Base-by-base conservation (phyloP, 2,888 invertebrate genomes). In the Idaea dimidiata region DNA sequence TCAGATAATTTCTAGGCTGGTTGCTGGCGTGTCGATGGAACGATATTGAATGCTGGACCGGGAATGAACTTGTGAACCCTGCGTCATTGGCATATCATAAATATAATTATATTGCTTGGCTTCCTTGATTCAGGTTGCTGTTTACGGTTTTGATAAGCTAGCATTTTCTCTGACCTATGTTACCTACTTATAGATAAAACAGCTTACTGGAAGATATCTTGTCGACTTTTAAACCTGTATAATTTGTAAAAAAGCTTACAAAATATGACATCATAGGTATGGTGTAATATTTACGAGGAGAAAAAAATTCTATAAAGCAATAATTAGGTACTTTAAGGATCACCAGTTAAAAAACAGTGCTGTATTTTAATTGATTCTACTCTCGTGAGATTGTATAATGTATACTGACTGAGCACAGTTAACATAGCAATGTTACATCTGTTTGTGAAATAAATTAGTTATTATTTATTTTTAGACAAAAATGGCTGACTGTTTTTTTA, bases 1-100 rank as follows among this genome's bases (percentile, higher is more conserved):
- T 91, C 91, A 82, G 91, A 92, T 92, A 90, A 86, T 84, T 82
- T 80, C 83, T 77, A 73, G 79, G 82, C 86, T 83, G 82, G 86
- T 87, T 86, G 83, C 81, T 81, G 79, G 80, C 83, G 82, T 80
- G 83, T 76, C 82, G 90, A 90, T 89, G 87, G 78, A 74, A 73
- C 75, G 89, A 88, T 89, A 87, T 76, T 76, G 77, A 78, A 77
- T 78, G 78, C 76, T 77, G 72, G 74, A 70, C 75, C 71, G 64
- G 62, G 60, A 66, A 64, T 61, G 59, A 63, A 59, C 56, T 68
- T 69, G 67, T 67, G 66, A 69, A 69, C 66, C 68, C 68, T 64
- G 69, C n/a, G n/a, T 71, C 72, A 76, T 72, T 54, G 61, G 60
- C 57, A 61, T 59, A 64, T 64, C 57, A 31, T 31, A 16, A 16